Base-by-base conservation (phyloP, 2,888 invertebrate genomes). In the Hermaeophaga mercurialis region DNA sequence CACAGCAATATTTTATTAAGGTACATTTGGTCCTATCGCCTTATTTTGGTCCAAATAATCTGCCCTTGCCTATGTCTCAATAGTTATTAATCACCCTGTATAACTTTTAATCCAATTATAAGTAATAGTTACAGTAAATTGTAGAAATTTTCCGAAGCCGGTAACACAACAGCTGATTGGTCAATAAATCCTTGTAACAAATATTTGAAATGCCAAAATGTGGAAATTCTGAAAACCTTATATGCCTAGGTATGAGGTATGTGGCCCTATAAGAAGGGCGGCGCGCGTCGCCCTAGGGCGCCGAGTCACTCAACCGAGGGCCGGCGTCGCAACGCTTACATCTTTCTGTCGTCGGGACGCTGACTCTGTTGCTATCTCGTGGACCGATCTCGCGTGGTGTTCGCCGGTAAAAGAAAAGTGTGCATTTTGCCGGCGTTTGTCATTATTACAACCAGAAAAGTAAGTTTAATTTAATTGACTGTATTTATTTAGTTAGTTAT, bases 341-440 rank as follows among this genome's bases (percentile, higher is more conserved):
- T 66, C 64, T 61, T 55, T 60, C 55, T 61, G 66, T 63, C 61
- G 65, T 54, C 59, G 62, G 63, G 70, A 70, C 71, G 72, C 60
- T 59, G 60, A 48, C 58, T 58, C 58, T 58, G 56, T 54, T 58
- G 60, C 57, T 62, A 54, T 56, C 61, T 44, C 57, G 57, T 48
- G 62, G 39, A 41, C 44, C 54, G 39, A 39, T 53, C 45, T 46
- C 45, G 58, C 33, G 50, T 49, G 57, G 18, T 44, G 9, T 47
- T 31, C 28, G 17, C 48, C 48, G 47, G 41, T 41, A 19, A 34
- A 18, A 22, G 46, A 39, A 44, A n/a, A 38, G 45, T 38, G 41
- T 43, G 33, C 43, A 50, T 55, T 45, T 58, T 24, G 22, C 55
- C 44, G 46, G 41, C 12, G 4, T 17, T 45, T 9, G 2, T 9